Evolutionary conservation across 2,113 vertebrate genomes (phyloP).

Genomic region (Labeo catla): DNA sequence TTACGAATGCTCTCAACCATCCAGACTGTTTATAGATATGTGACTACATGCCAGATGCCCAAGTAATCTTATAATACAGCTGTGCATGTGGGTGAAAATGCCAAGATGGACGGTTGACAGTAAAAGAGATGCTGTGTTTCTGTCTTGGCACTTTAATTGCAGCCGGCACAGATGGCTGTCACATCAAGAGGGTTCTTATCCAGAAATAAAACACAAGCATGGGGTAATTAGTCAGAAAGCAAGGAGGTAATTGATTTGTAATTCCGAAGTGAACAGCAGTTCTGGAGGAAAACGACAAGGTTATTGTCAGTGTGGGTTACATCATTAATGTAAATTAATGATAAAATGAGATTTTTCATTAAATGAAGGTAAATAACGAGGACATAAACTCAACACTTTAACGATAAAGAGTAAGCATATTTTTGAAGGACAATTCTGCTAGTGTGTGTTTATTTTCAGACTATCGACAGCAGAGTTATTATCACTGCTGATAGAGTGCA

Average conservation of each 20-base stretch:
- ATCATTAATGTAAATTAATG: background rate
- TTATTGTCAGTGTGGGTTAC: background rate
- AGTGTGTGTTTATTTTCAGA: conserved; percentile 26
- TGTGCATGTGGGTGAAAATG: background rate
- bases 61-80: conserved; percentile 15
- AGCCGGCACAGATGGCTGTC: conserved; percentile 49
- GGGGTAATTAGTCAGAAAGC: conserved; percentile 23
- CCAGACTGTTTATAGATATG: background rate
- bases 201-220: conserved; percentile 47
- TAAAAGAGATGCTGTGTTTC: conserved; percentile 10
- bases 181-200: conserved; percentile 39
- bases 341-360: background rate
- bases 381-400: background rate
- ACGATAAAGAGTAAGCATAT: background rate
- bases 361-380: background rate
- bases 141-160: conserved; percentile 45
- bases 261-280: background rate
- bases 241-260: conserved; percentile 28
- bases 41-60: background rate
- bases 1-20: conserved; percentile 13
- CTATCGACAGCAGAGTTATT: conserved; percentile 31
- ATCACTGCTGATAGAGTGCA: conserved; percentile 41
- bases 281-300: background rate
- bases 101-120: conserved; percentile 12
- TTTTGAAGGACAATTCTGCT: conserved; percentile 20